Conservation (phyloP, 2,113 vertebrate genomes). For the Sorex araneus region DNA sequence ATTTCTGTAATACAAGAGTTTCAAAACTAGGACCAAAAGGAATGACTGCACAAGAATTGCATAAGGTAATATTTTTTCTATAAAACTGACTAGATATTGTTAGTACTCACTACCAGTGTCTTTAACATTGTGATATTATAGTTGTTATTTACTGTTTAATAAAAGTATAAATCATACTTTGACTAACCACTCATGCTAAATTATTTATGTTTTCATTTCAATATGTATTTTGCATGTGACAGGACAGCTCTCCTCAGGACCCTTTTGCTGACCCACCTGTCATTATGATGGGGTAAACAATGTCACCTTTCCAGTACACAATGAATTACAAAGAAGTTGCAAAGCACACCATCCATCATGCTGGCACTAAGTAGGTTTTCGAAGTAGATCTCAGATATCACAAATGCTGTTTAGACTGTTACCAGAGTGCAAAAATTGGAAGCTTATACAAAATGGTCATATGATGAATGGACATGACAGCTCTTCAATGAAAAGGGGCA, state of each 20-base stretch:
- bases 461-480: constrained; percentile 94
- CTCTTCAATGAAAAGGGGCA: constrained; percentile 88
- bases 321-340: constrained; percentile 88
- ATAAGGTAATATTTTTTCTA: neutral
- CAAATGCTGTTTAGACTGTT: constrained; percentile 92
- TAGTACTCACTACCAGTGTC: constrained; percentile 55
- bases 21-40: constrained; percentile 19
- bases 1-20: neutral
- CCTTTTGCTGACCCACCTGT: constrained; percentile 86
- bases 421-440: constrained; percentile 89
- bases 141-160: constrained; percentile 78
- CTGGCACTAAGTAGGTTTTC: constrained; percentile 91
- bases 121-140: constrained; percentile 75
- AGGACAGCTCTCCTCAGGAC: constrained; percentile 82
- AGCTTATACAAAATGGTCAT: constrained; percentile 86
- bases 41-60: constrained; percentile 1
- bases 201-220: constrained; percentile 86
- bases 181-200: constrained; percentile 78
- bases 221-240: constrained; percentile 83
- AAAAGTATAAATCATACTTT: constrained; percentile 76
- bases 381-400: constrained; percentile 91
- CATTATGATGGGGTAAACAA: constrained; percentile 86
- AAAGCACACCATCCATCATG: constrained; percentile 92
- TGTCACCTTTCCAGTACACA: constrained; percentile 87
- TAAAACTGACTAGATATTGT: constrained; percentile 56